Conservation (phyloP, 2,888 invertebrate genomes). For the Ornithoptera alexandrae region DNA sequence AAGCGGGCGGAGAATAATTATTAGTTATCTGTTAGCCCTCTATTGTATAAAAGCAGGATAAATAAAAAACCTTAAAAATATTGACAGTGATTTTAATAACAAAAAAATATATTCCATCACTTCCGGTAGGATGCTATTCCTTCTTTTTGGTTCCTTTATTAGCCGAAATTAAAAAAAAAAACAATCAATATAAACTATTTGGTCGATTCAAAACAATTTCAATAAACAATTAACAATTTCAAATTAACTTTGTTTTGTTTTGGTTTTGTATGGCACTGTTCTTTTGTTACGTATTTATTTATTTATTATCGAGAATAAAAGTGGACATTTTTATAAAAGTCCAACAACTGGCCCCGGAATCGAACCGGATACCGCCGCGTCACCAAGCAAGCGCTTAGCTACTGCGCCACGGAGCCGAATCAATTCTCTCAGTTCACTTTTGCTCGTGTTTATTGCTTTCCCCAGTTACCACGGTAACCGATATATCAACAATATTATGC, state of each 20-base stretch:
- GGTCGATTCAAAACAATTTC: conserved; percentile 2
- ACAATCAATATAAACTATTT: conserved; percentile 4
- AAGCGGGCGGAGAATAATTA: too few relatives aligned
- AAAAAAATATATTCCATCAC: conserved; percentile 16
- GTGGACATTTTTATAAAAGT: too few relatives aligned
- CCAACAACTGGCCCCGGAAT: too few relatives aligned
- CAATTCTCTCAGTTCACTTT: too few relatives aligned
- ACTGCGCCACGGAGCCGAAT: too few relatives aligned
- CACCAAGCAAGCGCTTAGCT: too few relatives aligned
- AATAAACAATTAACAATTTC: conserved; percentile 10
- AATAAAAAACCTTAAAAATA: conserved; percentile 7
- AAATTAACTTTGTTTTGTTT: too few relatives aligned
- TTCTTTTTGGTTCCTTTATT: conserved; percentile 24
- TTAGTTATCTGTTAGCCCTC: too few relatives aligned
- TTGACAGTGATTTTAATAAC: conserved; percentile 20
- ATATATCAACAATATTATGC: not conserved
- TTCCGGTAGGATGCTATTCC: conserved; percentile 24
- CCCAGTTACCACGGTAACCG: not conserved
- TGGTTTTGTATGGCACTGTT: conserved; percentile 14
- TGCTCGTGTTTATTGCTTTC: too few relatives aligned
- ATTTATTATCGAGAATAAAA: too few relatives aligned
- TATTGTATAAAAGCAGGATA: not conserved
- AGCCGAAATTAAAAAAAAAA: conserved; percentile 19
- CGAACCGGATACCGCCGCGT: too few relatives aligned
- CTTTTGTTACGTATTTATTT: not conserved